phyloP scores from a whole-genome alignment of 2,797 vertebrate genomes.

The Orestias chungarensis region DNA sequence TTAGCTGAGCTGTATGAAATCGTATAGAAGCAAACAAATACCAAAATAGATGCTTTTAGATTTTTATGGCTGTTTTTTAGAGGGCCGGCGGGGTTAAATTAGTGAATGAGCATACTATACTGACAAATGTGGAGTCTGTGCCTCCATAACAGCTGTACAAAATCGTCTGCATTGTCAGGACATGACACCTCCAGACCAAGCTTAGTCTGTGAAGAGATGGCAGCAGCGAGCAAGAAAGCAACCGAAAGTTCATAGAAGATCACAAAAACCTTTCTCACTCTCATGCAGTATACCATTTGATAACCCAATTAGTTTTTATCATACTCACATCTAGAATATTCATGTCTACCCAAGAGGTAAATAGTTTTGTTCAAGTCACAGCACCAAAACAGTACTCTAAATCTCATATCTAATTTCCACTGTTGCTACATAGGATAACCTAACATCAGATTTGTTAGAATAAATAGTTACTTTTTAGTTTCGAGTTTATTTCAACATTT shows the following conservation, averaged over 20 bases:
- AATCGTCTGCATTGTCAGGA: slow-evolving; percentile 66
- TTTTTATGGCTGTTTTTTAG: slow-evolving; percentile 49
- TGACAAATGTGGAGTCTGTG: slow-evolving; percentile 54
- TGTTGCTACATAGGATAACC: no score
- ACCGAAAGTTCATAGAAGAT: slow-evolving; percentile 15
- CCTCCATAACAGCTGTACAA: slow-evolving; percentile 41
- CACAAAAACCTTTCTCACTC: not conserved
- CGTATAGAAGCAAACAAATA: slow-evolving; percentile 33
- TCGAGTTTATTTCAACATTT: no score
- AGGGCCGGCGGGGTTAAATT: slow-evolving; percentile 59
- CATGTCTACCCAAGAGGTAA: not conserved
- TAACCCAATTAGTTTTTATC: not conserved
- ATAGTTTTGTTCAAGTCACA: slow-evolving; percentile 7
- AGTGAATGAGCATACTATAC: slow-evolving; percentile 55
- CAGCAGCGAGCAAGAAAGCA: no score
- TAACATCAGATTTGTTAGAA: no score
- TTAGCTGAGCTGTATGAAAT: slow-evolving; percentile 40
- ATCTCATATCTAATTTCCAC: no score
- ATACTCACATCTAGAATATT: not conserved
- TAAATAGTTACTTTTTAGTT: no score
- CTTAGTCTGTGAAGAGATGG: slow-evolving; percentile 3
- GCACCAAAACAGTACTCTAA: not conserved
- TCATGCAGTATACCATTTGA: not conserved
- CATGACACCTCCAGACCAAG: slow-evolving; percentile 15
- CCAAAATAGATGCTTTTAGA: slow-evolving; percentile 13